These are phyloP conservation scores for Eulemur rubriventer DNA, from an alignment of 2,797 vertebrate species.

Conservation along the genomic window DNA sequence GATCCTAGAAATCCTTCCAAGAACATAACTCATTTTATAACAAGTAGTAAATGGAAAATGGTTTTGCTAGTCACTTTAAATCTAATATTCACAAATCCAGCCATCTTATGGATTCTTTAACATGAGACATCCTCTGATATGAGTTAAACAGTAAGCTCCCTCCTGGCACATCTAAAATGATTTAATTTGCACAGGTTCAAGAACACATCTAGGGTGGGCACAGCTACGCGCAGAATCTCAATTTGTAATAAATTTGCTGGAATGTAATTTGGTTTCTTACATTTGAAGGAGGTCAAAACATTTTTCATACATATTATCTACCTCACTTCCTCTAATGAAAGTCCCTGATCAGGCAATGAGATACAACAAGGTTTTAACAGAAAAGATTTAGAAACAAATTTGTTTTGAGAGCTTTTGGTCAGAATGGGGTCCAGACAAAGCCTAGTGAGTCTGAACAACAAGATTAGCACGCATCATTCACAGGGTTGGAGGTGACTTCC, in stretches of 20 bases:
- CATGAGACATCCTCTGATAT: not conserved
- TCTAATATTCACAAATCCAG: not conserved
- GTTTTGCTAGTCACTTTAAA: slow-evolving; percentile 8
- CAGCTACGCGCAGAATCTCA: not conserved
- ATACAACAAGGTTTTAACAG: not conserved
- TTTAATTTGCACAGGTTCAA: slow-evolving; percentile 61
- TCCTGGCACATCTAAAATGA: not conserved
- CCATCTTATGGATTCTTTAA: not conserved
- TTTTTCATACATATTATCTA: slow-evolving; percentile 32
- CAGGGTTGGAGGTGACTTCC: not conserved
- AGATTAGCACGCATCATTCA: not conserved
- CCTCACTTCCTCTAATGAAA: slow-evolving; percentile 42
- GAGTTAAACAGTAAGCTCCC: not conserved
- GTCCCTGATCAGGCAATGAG: not conserved
- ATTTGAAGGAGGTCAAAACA: slow-evolving; percentile 38
- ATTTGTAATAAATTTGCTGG: not conserved
- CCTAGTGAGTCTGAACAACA: not conserved
- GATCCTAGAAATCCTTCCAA: not conserved
- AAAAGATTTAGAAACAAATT: slow-evolving; percentile 29
- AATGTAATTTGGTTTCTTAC: slow-evolving; percentile 38
- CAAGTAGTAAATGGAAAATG: not conserved
- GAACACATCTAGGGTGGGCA: slow-evolving; percentile 18
- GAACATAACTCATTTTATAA: not conserved
- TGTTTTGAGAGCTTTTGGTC: not conserved
- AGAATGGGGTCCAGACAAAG: not conserved